Percentiles rank a stretch among this genome's conserved stretches.
Evolutionary conservation across 2,797 vertebrate genomes (phyloP).

Genomic region (Helostoma temminkii): DNA sequence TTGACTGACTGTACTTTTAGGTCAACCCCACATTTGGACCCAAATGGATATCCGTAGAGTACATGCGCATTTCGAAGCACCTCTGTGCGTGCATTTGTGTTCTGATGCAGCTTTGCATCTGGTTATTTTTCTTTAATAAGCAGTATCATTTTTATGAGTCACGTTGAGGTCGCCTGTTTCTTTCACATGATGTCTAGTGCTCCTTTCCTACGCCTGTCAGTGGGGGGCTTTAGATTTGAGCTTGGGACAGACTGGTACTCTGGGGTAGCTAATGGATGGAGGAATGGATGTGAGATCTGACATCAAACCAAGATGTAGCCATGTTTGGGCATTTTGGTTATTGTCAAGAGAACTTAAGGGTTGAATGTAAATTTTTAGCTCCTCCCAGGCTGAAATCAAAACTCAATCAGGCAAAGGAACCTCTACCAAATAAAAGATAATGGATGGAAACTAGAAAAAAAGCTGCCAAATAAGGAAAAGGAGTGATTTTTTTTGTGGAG

Average conservation of each 20-base stretch:
- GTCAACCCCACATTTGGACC: constrained; percentile 20
- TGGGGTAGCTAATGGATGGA: not conserved
- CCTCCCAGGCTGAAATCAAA: constrained; percentile 4
- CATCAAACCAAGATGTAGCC: not conserved
- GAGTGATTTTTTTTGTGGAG: constrained; percentile 31
- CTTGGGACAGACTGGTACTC: not conserved
- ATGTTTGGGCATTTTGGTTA: not conserved
- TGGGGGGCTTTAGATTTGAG: constrained; percentile 20
- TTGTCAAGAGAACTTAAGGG: constrained; percentile 12
- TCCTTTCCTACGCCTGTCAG: constrained; percentile 28
- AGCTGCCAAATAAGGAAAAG: constrained; percentile 54
- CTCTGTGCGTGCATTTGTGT: not conserved
- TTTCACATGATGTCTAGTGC: constrained; percentile 24
- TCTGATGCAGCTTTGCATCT: constrained; percentile 26
- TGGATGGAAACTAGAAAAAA: constrained; percentile 13
- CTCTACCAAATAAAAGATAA: constrained; percentile 62
- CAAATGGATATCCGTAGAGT: constrained; percentile 15
- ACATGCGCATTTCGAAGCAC: constrained; percentile 18
- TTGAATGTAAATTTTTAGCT: constrained; percentile 44
- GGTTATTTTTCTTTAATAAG: not conserved
- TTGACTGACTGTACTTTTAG: constrained; percentile 17
- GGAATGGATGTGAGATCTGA: not conserved
- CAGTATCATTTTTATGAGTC: constrained; percentile 13
- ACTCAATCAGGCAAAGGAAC: constrained; percentile 15
- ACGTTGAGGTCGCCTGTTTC: constrained; percentile 18